A percentile compares a stretch with the other conserved stretches of the same genome.
phyloP scores from a whole-genome alignment of 2,113 vertebrate species.

The Gymnorhina tibicen region DNA sequence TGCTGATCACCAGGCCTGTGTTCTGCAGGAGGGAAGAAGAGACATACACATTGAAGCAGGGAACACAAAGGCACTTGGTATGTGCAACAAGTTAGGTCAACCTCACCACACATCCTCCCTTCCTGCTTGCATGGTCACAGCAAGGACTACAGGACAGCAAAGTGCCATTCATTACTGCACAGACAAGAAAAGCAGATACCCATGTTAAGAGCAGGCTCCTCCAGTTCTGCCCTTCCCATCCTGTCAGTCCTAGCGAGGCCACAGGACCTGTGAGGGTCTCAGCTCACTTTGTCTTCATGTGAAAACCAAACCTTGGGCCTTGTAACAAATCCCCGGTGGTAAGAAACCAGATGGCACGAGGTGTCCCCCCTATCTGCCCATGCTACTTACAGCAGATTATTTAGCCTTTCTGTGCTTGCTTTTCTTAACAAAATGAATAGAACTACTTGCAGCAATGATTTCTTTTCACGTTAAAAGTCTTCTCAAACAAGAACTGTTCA shows the following conservation, averaged over 20 bases:
- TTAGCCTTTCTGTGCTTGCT: background rate
- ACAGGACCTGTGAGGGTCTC: background rate
- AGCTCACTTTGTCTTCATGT: accelerated
- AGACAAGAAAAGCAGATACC: background rate
- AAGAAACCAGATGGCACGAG: background rate
- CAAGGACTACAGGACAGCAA: background rate
- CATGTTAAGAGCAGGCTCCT: background rate
- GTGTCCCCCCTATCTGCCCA: background rate
- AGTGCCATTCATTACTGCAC: background rate
- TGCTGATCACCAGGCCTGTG: background rate
- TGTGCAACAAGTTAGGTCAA: accelerated
- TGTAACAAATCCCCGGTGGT: background rate
- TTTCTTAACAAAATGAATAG: background rate
- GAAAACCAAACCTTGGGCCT: background rate
- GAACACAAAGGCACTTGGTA: background rate
- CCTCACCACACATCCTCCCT: background rate
- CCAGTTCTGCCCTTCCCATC: background rate
- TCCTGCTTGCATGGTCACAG: background rate
- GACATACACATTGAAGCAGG: background rate
- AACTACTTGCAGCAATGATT: background rate
- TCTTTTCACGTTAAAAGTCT: background rate
- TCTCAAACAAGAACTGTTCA: background rate
- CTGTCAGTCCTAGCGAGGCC: accelerated
- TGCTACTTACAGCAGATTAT: background rate
- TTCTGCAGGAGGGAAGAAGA: background rate